These are phyloP conservation scores for Agrotis puta DNA, from an alignment of 2,888 invertebrate species.

Conservation along the genomic window DNA sequence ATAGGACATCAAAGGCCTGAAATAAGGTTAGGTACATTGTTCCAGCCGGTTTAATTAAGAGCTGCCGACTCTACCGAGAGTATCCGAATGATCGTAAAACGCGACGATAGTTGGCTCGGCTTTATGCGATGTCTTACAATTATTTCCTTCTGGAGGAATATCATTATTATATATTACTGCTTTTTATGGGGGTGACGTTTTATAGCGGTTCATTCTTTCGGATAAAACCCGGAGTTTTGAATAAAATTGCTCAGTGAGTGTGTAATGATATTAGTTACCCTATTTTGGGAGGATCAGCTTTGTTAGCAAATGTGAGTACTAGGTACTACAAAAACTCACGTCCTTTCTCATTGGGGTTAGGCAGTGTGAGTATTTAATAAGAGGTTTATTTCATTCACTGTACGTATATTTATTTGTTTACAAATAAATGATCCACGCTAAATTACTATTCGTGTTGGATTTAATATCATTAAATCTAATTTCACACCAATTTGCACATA, in stretches of 20 bases:
- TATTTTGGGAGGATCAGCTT: constrained; percentile 38
- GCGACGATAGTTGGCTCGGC: constrained; percentile 65
- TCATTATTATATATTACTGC: constrained; percentile 76
- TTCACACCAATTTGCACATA: constrained; percentile 51
- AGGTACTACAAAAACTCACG: too few species aligned
- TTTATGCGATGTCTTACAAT: constrained; percentile 79
- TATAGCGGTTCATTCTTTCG: constrained; percentile 73
- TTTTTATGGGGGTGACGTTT: constrained; percentile 81
- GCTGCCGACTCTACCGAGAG: constrained; percentile 68
- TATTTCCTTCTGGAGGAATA: constrained; percentile 80
- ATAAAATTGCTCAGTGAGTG: constrained; percentile 56
- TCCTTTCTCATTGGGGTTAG: too few species aligned
- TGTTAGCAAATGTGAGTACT: background rate
- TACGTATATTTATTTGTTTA: background rate
- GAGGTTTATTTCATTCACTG: constrained; percentile 13
- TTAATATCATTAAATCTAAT: constrained; percentile 41
- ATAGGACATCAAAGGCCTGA: constrained; percentile 68
- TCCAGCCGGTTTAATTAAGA: constrained; percentile 78
- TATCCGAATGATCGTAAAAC: constrained; percentile 76
- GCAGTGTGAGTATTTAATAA: background rate
- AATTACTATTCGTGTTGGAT: constrained; percentile 18
- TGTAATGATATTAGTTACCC: constrained; percentile 48
- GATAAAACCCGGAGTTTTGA: constrained; percentile 61
- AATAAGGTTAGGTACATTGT: constrained; percentile 68
- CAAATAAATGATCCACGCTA: constrained; percentile 8